A percentile compares a stretch with the other conserved stretches of the same genome.
Evolutionary conservation across 2,797 vertebrate species (phyloP).

Genomic region (Tolypeutes matacus): DNA sequence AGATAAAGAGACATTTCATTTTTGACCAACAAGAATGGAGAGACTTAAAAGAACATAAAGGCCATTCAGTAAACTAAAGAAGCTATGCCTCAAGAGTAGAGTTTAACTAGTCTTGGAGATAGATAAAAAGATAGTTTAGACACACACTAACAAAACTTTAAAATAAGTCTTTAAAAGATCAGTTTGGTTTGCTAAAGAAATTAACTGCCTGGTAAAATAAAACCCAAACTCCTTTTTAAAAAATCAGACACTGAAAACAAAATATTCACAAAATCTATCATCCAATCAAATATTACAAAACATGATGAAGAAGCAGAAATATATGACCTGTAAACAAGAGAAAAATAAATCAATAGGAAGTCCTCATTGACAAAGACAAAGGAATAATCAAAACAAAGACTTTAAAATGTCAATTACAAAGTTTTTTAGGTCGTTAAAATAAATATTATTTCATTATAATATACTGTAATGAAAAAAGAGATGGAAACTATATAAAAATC

Average conservation of each 20-base stretch:
- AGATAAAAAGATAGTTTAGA: background rate
- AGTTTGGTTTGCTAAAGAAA: background rate
- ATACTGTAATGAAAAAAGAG: background rate
- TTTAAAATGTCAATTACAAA: background rate
- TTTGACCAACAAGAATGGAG: background rate
- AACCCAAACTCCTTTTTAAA: background rate
- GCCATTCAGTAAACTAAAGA: background rate
- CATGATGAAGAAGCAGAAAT: background rate
- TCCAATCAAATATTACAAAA: background rate
- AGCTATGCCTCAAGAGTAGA: fast-evolving
- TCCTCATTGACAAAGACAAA: background rate
- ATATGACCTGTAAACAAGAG: background rate
- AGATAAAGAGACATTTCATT: background rate
- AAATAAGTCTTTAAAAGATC: background rate
- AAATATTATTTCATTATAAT: background rate
- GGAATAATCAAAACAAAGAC: background rate
- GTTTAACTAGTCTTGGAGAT: background rate
- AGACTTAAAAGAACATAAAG: background rate
- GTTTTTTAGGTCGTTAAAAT: background rate
- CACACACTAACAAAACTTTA: background rate
- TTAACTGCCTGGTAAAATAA: background rate
- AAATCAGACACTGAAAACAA: background rate
- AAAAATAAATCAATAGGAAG: background rate
- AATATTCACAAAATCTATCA: background rate
- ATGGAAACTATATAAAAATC: background rate